phyloP scores from a whole-genome alignment of 1,140 invertebrate species.

The Drosophila seguyi region DNA sequence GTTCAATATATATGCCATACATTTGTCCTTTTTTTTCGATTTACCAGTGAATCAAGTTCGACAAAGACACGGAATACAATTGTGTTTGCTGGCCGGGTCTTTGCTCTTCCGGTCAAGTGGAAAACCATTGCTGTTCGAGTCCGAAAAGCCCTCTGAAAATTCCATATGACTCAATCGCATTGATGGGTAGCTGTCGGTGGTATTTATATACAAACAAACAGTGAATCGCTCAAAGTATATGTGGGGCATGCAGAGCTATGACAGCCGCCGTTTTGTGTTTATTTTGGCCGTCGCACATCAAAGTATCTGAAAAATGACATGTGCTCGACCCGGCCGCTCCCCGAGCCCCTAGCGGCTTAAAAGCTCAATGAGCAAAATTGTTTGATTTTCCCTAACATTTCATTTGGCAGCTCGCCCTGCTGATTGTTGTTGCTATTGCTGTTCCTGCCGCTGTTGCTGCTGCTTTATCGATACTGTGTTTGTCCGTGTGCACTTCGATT shows the following conservation, averaged over 20 bases:
- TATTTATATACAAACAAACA: constrained; percentile 24
- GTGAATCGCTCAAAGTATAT: constrained; percentile 3
- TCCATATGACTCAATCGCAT: constrained; percentile 39
- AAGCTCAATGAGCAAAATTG: constrained; percentile 73
- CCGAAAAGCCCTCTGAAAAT: constrained; percentile 32
- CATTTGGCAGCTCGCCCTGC: constrained; percentile 50
- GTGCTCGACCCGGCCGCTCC: constrained; percentile 37
- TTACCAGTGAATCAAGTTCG: not conserved
- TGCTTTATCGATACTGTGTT: constrained; percentile 26
- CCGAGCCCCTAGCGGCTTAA: constrained; percentile 63
- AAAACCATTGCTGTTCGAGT: constrained; percentile 2
- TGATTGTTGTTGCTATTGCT: constrained; percentile 21
- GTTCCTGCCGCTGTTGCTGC: constrained; percentile 2
- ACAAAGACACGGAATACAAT: not conserved
- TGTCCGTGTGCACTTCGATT: constrained; percentile 31
- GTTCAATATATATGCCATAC: not conserved
- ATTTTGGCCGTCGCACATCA: constrained; percentile 59
- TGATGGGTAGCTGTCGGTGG: constrained; percentile 15
- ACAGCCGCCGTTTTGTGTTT: constrained; percentile 51
- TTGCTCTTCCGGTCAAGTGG: constrained; percentile 32
- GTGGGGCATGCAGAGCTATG: constrained; percentile 10
- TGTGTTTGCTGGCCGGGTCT: constrained; percentile 22
- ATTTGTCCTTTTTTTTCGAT: not conserved
- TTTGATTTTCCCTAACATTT: constrained; percentile 70
- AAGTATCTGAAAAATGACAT: constrained; percentile 69